phyloP scores from a whole-genome alignment of 2,797 vertebrate species.

The Enteromius anoplus region DNA sequence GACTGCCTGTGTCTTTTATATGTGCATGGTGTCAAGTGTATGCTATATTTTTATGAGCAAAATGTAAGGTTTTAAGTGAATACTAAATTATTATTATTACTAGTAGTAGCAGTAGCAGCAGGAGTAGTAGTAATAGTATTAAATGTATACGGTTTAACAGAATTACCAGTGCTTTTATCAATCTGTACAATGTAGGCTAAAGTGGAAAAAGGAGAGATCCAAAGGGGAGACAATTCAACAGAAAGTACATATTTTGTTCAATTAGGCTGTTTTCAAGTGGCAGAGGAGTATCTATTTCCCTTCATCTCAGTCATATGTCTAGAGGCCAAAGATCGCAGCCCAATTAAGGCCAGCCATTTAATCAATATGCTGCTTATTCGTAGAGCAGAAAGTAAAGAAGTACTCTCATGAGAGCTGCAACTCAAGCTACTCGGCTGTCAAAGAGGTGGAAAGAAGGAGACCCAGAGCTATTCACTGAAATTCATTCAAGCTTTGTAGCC shows the following conservation, averaged over 20 bases:
- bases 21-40: background rate
- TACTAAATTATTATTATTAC: background rate
- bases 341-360: conserved; percentile 95
- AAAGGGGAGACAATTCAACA: conserved; percentile 60
- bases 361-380: conserved; percentile 95
- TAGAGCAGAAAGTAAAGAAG: conserved; percentile 94
- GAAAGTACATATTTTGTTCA: conserved; percentile 84
- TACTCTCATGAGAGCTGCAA: conserved; percentile 88
- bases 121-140: too few relatives aligned
- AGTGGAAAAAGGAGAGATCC: background rate
- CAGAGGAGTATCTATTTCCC: conserved; percentile 91
- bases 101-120: too few relatives aligned
- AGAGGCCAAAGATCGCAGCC: conserved; percentile 87
- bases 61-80: background rate
- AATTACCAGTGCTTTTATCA: background rate
- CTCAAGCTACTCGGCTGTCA: conserved; percentile 93
- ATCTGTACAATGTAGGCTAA: background rate
- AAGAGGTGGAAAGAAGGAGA: conserved; percentile 39
- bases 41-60: background rate
- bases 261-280: conserved; percentile 91
- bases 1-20: background rate
- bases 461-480: background rate
- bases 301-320: conserved; percentile 93
- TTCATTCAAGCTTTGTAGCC: conserved; percentile 7
- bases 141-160: background rate